Evolutionary conservation across 1,140 invertebrate genomes (phyloP).

Genomic region (Dysdera silvatica): DNA sequence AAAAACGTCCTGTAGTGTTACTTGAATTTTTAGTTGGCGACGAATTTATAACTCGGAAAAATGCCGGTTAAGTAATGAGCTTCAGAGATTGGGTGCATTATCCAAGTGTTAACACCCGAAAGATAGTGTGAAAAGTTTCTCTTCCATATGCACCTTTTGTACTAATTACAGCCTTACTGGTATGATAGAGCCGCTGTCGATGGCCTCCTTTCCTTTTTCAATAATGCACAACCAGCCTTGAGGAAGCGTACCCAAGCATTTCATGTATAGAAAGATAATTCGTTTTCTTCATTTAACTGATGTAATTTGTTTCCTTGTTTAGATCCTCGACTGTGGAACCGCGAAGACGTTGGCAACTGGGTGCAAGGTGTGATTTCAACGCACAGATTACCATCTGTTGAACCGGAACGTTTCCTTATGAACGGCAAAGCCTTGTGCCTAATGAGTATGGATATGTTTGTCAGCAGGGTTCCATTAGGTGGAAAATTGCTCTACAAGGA

Average conservation of each 20-base stretch:
- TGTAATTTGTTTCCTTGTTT: background rate
- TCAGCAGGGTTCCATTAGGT: slow-evolving; percentile 57
- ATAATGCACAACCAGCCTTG: background rate
- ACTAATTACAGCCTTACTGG: too few species aligned
- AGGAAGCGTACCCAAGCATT: background rate
- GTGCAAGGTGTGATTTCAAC: slow-evolving; percentile 51
- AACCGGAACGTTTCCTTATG: slow-evolving; percentile 59
- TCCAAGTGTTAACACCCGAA: too few species aligned
- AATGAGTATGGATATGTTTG: slow-evolving; percentile 65
- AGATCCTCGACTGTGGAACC: slow-evolving; percentile 62
- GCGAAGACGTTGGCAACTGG: slow-evolving; percentile 59
- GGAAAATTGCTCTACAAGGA: slow-evolving; percentile 58
- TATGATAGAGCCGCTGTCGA: too few species aligned
- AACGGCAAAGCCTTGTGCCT: slow-evolving; percentile 68
- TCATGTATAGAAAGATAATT: background rate
- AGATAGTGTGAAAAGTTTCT: too few species aligned
- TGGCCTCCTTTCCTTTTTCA: too few species aligned
- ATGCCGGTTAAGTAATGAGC: too few species aligned
- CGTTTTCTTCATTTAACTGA: background rate
- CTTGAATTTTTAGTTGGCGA: too few species aligned
- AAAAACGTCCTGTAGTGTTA: too few species aligned
- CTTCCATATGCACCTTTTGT: too few species aligned
- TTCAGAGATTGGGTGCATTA: too few species aligned
- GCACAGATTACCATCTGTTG: slow-evolving; percentile 53
- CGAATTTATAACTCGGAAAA: too few species aligned